Percentiles rank a stretch among this genome's conserved stretches.
Conservation (phyloP, 2,888 invertebrate species). For the Brenthis daphne region DNA sequence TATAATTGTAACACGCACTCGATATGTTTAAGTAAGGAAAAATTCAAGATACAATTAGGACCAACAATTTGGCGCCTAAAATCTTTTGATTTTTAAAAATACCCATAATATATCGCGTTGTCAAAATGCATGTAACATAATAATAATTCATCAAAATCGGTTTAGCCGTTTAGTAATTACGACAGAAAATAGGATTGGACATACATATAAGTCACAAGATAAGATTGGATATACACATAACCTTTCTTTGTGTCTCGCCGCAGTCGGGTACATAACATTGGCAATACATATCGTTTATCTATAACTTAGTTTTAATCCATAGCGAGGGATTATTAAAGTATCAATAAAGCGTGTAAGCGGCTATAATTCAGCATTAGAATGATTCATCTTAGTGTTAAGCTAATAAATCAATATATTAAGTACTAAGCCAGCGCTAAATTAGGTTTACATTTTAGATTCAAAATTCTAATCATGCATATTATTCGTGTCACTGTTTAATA, state of each 20-base stretch:
- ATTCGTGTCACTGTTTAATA: neutral
- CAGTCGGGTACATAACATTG: neutral
- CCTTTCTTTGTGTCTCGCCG: neutral
- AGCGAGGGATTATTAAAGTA: neutral
- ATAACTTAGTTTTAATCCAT: neutral
- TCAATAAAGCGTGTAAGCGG: neutral
- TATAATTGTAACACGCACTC: no score
- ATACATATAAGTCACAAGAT: no score
- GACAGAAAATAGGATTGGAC: no score
- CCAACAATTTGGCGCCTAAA: no score
- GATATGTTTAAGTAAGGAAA: no score
- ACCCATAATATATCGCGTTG: no score
- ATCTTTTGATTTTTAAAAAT: no score
- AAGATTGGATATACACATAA: no score
- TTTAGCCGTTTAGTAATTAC: no score
- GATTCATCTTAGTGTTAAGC: neutral
- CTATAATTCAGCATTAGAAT: conserved; percentile 2
- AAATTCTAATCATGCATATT: neutral
- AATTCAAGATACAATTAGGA: no score
- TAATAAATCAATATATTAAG: conserved; percentile 1
- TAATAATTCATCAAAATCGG: no score
- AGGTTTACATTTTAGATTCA: conserved; percentile 2
- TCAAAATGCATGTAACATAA: no score
- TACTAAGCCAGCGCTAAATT: neutral
- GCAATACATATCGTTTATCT: neutral